Evolutionary conservation across 1,140 invertebrate species (phyloP).

Genomic region (Bombus waltoni): DNA sequence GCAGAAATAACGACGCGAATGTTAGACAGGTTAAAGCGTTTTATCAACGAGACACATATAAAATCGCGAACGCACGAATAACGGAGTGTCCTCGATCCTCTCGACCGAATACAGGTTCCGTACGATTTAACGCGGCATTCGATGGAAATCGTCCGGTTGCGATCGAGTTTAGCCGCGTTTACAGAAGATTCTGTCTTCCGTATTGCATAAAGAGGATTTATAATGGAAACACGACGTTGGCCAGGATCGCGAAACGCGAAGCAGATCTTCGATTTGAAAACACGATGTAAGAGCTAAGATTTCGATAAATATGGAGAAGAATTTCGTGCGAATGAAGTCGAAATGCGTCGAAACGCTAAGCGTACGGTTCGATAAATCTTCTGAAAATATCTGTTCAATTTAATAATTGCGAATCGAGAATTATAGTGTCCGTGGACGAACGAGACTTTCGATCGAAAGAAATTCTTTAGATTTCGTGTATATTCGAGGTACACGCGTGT

Average conservation of each 20-base stretch:
- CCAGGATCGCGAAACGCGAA: no score
- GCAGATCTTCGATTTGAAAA: neutral
- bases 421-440: no score
- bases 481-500: no score
- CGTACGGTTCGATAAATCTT: no score
- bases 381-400: no score
- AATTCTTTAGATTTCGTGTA: no score
- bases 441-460: no score
- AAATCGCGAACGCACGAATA: constrained; percentile 31
- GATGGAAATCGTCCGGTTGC: constrained; percentile 53
- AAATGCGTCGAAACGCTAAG: no score
- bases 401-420: no score
- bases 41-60: constrained; percentile 61
- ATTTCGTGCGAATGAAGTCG: neutral
- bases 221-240: constrained; percentile 19
- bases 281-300: neutral
- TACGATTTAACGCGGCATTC: constrained; percentile 57
- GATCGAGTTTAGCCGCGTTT: constrained; percentile 57
- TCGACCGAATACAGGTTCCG: constrained; percentile 37
- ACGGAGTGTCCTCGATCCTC: constrained; percentile 37
- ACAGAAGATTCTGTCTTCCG: constrained; percentile 10
- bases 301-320: neutral
- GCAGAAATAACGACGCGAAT: constrained; percentile 18
- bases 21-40: constrained; percentile 53
- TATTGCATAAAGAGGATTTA: constrained; percentile 52